A percentile compares a stretch with the other conserved stretches of the same genome.
These are phyloP conservation scores for Paedocypris sp. DNA, from an alignment of 2,113 vertebrate species.

Conservation along the genomic window DNA sequence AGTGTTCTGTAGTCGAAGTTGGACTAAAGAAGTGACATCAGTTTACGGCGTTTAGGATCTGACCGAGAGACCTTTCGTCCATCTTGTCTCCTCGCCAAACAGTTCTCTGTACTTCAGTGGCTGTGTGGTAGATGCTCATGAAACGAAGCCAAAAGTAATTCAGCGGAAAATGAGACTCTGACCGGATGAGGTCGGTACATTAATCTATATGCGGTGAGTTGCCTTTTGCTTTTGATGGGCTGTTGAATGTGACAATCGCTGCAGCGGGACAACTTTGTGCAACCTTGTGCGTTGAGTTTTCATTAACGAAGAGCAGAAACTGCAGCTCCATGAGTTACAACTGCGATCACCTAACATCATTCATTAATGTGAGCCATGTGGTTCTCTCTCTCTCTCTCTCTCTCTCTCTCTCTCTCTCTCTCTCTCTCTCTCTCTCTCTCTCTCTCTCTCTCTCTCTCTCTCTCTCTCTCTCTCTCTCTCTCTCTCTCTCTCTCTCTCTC, in stretches of 20 bases:
- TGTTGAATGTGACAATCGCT: background rate
- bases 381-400: background rate
- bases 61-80: slow-evolving; percentile 8
- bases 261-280: slow-evolving; percentile 3
- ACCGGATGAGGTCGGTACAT: slow-evolving; percentile 49
- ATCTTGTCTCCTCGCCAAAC: slow-evolving; percentile 13
- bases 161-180: slow-evolving; percentile 46
- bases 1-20: slow-evolving; percentile 47
- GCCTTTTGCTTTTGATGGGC: background rate
- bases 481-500: background rate
- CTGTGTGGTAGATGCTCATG: background rate
- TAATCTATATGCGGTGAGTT: slow-evolving; percentile 56
- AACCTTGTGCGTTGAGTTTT: background rate
- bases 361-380: slow-evolving; percentile 10
- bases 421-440: background rate
- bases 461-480: background rate
- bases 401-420: background rate
- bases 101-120: background rate
- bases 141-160: slow-evolving; percentile 20
- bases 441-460: background rate
- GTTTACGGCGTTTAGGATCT: slow-evolving; percentile 35
- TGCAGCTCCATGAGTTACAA: background rate
- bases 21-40: slow-evolving; percentile 36
- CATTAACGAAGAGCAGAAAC: background rate
- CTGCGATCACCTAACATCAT: slow-evolving; percentile 13